A percentile compares a stretch with the other conserved stretches of the same genome.
Conservation (phyloP, 2,113 vertebrate genomes). For the Macaca nemestrina region DNA sequence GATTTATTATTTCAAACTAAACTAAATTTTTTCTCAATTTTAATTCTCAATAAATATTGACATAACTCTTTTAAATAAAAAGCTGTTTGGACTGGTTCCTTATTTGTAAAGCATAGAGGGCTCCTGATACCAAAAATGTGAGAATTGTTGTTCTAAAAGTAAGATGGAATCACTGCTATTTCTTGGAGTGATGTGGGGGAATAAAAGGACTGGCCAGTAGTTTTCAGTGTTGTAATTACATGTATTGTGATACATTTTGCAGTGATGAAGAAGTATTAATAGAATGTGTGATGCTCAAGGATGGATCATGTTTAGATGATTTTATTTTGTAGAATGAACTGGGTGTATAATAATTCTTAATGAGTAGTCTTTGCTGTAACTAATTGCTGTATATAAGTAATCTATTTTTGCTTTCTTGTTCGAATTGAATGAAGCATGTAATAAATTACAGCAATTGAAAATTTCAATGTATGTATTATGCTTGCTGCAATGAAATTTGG, state of each 20-base stretch:
- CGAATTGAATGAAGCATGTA: conserved; percentile 11
- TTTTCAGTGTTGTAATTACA: conserved; percentile 27
- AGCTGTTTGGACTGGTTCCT: background rate
- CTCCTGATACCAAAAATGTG: background rate
- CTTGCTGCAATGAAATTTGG: background rate
- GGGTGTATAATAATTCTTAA: background rate
- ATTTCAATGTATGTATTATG: background rate
- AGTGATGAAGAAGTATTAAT: background rate
- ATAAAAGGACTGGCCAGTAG: background rate
- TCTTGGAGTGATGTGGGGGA: background rate
- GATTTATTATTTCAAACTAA: background rate
- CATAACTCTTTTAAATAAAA: background rate
- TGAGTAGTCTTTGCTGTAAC: conserved; percentile 1
- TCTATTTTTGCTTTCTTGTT: conserved; percentile 38
- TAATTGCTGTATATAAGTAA: background rate
- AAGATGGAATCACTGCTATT: background rate
- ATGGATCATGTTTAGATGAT: background rate
- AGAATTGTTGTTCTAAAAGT: background rate
- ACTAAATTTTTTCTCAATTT: background rate
- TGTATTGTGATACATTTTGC: background rate
- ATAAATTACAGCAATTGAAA: conserved; percentile 17
- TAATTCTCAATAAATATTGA: background rate
- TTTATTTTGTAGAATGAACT: conserved; percentile 41
- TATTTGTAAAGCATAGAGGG: background rate
- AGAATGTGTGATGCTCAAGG: background rate